Base-by-base conservation (phyloP, 2,113 vertebrate species). In the Corythornis cristatus region DNA sequence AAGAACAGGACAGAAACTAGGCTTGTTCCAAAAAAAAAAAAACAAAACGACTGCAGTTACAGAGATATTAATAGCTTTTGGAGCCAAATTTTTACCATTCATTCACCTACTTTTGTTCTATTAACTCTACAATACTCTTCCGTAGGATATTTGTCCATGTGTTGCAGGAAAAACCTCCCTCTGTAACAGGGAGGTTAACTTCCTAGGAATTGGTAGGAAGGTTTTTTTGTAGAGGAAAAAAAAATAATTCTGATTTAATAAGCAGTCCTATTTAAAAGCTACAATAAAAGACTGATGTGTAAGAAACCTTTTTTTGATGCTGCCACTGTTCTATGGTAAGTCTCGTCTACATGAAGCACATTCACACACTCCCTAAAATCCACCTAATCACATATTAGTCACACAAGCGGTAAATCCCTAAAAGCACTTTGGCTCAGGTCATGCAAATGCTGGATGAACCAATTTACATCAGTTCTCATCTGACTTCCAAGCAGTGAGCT, bases 81-180 rank as follows among this genome's bases (percentile, higher is more conserved):
- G 56, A 85, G 71, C 18, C 53, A 80, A 71, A 64, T 86, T 88
- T 91, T 91, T 72, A 35, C 54, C 48, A 60, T 80, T 87, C 56
- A 56, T 88, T 95, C 89, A 94, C 86, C 86, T 96, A 56, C 70
- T 90, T 90, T 65, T 75, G 65, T 80, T 80, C 65, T 90, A 65
- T 65, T 93, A 86, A 88, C 5, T 5, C 35, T 11, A 51, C 13
- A 45, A 9, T 37, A 75, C 78, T 48, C 70, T 79, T 75, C 54
- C 12, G 48, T 3, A 46, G 25, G 33, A 51, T 14, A 18, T 54
- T 22, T 15, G 29, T 45, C 54, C 54, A 45, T 17, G 42, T 71
- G 40, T 40, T 11, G 5, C 33, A 68, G 58, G 57, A 29, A 72
- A 82, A 88, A 82, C 50, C 61, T 18, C n/a, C 57, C 61, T 5